These are phyloP conservation scores for Eurystomus gularis DNA, from an alignment of 2,113 vertebrate species.

Conservation along the genomic window DNA sequence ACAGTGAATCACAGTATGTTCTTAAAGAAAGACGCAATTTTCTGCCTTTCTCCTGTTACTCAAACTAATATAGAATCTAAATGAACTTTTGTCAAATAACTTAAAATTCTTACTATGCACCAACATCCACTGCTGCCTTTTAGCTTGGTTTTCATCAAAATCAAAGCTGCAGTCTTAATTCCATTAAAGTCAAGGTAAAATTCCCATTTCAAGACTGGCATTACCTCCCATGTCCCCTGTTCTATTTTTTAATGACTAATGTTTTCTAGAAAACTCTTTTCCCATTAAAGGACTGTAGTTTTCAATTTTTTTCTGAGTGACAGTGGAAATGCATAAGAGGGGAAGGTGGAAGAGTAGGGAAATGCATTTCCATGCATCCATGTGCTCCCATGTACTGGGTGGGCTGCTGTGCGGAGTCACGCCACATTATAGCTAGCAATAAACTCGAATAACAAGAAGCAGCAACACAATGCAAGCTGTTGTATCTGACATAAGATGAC, in stretches of 20 bases:
- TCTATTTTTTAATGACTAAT: neutral
- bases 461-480: neutral
- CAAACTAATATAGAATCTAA: neutral
- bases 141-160: neutral
- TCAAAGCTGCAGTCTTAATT: neutral
- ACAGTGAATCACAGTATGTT: neutral
- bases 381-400: fast-evolving
- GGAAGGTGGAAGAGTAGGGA: neutral
- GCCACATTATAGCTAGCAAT: fast-evolving
- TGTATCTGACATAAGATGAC: neutral
- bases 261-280: neutral
- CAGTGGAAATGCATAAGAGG: too few species aligned
- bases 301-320: neutral
- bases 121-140: neutral
- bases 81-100: neutral
- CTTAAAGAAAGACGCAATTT: neutral
- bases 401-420: fast-evolving
- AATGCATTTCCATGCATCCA: neutral
- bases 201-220: neutral
- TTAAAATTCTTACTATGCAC: neutral
- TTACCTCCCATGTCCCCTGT: neutral
- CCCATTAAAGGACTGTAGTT: neutral
- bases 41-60: neutral
- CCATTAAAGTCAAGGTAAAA: neutral
- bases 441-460: neutral